Evolutionary conservation across 2,888 invertebrate species (phyloP).

Genomic region (Melanchra persicariae): DNA sequence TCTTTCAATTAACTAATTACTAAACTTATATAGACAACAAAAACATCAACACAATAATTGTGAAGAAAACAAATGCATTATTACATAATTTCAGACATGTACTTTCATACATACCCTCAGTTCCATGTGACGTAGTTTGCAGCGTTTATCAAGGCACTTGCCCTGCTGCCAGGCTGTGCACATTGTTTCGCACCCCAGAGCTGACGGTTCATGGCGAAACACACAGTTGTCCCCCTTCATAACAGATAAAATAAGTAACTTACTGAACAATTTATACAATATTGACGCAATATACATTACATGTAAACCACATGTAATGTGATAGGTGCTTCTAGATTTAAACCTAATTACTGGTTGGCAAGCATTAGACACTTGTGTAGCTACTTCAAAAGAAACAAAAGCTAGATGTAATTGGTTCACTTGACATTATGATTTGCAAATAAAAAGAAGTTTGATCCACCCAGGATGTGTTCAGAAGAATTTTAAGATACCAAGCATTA

Average conservation of each 20-base stretch:
- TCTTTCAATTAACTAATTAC: neutral
- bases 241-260: conserved; percentile 49
- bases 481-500: neutral
- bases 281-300: conserved; percentile 15
- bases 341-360: conserved; percentile 36
- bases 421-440: conserved; percentile 25
- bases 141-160: conserved; percentile 94
- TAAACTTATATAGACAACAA: neutral
- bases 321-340: conserved; percentile 40
- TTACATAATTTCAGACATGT: neutral
- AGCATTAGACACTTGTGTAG: conserved; percentile 28
- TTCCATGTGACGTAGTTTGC: conserved; percentile 96
- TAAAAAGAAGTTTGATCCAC: conserved; percentile 2
- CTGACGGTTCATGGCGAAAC: conserved; percentile 96
- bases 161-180: conserved; percentile 96
- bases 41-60: conserved; percentile 16
- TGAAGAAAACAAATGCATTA: conserved; percentile 16
- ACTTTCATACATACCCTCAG: conserved; percentile 91
- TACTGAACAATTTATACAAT: conserved; percentile 24
- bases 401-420: conserved; percentile 21
- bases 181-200: conserved; percentile 95
- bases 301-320: conserved; percentile 19
- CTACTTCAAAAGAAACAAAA: conserved; percentile 38
- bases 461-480: neutral
- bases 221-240: conserved; percentile 94